Evolutionary conservation across 2,888 invertebrate genomes (phyloP), one percentile per base, ranked within the genome.

Genomic region (Dione juno): DNA sequence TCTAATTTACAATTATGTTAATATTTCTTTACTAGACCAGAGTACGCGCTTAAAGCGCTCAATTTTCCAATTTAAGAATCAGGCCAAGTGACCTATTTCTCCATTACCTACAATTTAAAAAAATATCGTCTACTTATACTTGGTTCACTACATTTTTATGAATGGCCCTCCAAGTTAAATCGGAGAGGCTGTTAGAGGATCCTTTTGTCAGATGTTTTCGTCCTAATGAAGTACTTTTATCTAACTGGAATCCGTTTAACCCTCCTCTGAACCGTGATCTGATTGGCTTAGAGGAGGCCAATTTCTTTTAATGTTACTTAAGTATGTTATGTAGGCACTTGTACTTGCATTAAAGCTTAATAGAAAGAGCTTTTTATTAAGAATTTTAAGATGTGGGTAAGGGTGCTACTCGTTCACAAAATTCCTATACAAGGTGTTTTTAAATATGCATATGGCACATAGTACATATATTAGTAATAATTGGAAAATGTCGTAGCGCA

Each of bases 201-300:
- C 66, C 54, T 66, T 43, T 66, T 66, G 53, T 53, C 40, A 66
- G 43, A 66, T 66, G 53, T 66, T 66, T 65, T 53, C 54, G 53
- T 16, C 35, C 37, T 66, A 61, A 61, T 45, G 61, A 61, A 61
- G 41, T 13, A 40, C 67, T 35, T 61, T 59, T 45, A 45, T 66
- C 43, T 58, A 19, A 61, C 54, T 66, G 14, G 28, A n/a, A 61
- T 45, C 16, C 45, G 61, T 45, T 66, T 65, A 43, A 66, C 21
- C 66, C 21, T 54, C n/a, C 14, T 43, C 54, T 54, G 40, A 28
- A 21, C n/a, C 53, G 40, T 54, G 40, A 43, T 14, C 53, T 61
- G 43, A 61, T 61, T 45, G 45, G 28, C 28, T 45, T 21, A 11
- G 28, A 16, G n/a, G n/a, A 28, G 28, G 28, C 28, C 61, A 3